Evolutionary conservation across 2,797 vertebrate species (phyloP).

Genomic region (Lerista edwardsae): DNA sequence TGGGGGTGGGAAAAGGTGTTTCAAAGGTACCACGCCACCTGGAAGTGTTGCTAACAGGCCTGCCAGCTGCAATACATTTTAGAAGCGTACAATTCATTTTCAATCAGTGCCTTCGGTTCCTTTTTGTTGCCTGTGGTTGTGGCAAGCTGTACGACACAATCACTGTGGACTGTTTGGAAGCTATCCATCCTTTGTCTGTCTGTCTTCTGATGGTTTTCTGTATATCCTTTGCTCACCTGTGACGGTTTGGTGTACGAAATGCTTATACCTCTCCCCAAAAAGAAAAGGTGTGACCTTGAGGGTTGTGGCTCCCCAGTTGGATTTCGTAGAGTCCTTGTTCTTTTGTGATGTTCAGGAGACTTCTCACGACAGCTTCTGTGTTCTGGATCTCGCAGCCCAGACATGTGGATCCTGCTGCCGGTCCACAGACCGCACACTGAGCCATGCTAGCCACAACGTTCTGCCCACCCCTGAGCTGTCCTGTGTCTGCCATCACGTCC

Average conservation of each 20-base stretch:
- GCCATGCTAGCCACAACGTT: background rate
- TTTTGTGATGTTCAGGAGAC: background rate
- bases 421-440: background rate
- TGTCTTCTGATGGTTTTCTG: background rate
- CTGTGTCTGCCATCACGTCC: background rate
- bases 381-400: background rate
- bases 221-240: background rate
- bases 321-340: background rate
- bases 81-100: constrained; percentile 11
- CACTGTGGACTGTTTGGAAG: background rate
- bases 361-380: background rate
- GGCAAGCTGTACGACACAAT: no score
- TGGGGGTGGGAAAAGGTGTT: background rate
- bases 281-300: background rate
- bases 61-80: background rate
- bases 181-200: no score
- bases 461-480: no score
- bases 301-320: background rate
- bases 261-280: no score
- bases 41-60: background rate
- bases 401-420: background rate
- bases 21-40: background rate
- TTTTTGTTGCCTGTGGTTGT: background rate
- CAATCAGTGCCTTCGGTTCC: constrained; percentile 24
- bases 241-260: background rate